Base-by-base conservation (phyloP, 2,113 vertebrate species). In the Cynopterus brachyotis region DNA sequence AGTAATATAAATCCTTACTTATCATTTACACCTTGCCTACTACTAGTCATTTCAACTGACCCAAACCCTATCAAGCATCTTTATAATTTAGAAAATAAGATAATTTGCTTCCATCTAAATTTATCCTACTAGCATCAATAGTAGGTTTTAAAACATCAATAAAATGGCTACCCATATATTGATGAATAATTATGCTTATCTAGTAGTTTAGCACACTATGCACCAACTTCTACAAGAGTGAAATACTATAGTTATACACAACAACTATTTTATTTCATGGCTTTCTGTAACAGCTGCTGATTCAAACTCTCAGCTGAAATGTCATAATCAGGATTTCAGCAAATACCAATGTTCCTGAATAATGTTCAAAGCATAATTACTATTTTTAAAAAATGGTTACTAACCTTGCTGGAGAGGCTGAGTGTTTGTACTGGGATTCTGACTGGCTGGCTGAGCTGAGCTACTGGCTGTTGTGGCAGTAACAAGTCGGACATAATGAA, bases 401-500 rank as follows among this genome's bases (percentile, higher is more conserved):
- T 98, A 96, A 99, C 99, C 99, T 98, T 99, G 98, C 81, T 99
- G 99, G 76, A 99, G 98, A 85, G 99, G 98, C 87, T 99, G 98
- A 24, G 99, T 98, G 98, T 99, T 99, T 6, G 99, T 99, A 98
- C 99, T 99, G 98, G 99, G 98, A 64, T 98, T 99, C 15, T 98
- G 98, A 97, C 96, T 99, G 42, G 82, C 95, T 37, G 98, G 96
- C 37, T 96, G 98, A 20, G 98, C 98, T 0, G 99, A 98, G 19
- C 99, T 99, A 16, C 98, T 98, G 9, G 99, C 98, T 26, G 99
- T 99, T 20, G 99, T 99, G 67, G 99, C 99, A 8, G 99, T 99
- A 96, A 99, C 99, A 0, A 99, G 99, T 64, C 99, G 99, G 87
- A 99, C 99, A 92, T 99, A 99, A 98, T 99, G 99, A 97, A 99